Percentiles rank a stretch among this genome's conserved stretches.
Conservation (phyloP, 2,888 invertebrate genomes). For the Acleris emargana region DNA sequence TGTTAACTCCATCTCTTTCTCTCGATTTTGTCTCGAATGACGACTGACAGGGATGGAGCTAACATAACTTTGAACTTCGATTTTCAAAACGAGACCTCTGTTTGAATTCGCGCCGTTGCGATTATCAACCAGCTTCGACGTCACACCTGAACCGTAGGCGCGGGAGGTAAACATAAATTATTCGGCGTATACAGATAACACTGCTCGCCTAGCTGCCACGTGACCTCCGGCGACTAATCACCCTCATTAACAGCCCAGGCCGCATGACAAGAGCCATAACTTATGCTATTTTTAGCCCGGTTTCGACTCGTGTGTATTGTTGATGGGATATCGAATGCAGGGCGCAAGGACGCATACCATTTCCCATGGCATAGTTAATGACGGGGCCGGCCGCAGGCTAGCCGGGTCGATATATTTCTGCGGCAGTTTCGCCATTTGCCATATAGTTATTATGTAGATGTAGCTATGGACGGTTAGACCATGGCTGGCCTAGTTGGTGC, state of each 20-base stretch:
- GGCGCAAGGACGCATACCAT: slow-evolving; percentile 59
- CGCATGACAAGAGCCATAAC: slow-evolving; percentile 18
- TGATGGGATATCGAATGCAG: slow-evolving; percentile 54
- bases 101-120: background rate
- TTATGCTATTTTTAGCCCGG: slow-evolving; percentile 28
- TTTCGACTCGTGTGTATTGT: slow-evolving; percentile 41
- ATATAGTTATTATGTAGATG: slow-evolving; percentile 34
- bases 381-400: slow-evolving; percentile 59
- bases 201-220: slow-evolving; percentile 12
- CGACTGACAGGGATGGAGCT: no score
- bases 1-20: no score
- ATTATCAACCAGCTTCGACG: background rate
- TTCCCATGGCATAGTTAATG: slow-evolving; percentile 61
- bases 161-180: slow-evolving; percentile 13
- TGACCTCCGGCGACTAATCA: slow-evolving; percentile 32
- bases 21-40: no score
- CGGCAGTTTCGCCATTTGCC: slow-evolving; percentile 70
- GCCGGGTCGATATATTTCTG: slow-evolving; percentile 80
- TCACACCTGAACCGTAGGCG: background rate
- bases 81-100: no score
- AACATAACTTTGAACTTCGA: no score
- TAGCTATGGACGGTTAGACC: background rate
- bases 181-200: background rate
- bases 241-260: slow-evolving; percentile 16
- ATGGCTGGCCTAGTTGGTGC: no score